These are phyloP conservation scores for Pluvialis apricaria DNA, from an alignment of 2,113 vertebrate species.

Conservation along the genomic window DNA sequence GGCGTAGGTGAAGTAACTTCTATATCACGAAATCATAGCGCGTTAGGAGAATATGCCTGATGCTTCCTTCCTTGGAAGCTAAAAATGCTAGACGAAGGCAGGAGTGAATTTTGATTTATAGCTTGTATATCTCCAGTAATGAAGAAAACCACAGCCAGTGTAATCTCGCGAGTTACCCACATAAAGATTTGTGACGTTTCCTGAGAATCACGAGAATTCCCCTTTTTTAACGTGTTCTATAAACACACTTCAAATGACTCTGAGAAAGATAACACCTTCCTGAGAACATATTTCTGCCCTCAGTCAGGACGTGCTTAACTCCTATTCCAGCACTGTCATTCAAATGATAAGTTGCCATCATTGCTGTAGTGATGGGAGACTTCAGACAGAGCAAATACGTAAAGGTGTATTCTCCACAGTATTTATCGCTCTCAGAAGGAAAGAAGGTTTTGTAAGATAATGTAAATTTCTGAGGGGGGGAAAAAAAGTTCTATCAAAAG, in stretches of 20 bases:
- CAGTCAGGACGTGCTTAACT: not conserved
- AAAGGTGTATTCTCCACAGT: not conserved
- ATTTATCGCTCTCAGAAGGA: not conserved
- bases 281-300: not conserved
- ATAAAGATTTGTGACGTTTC: not conserved
- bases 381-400: not conserved
- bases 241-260: not conserved
- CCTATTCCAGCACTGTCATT: not conserved
- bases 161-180: not conserved
- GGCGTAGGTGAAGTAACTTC: not conserved
- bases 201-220: not conserved
- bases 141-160: not conserved
- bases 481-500: not conserved
- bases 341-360: not conserved
- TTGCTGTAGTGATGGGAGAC: not conserved
- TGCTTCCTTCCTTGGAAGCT: not conserved
- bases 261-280: not conserved
- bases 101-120: not conserved
- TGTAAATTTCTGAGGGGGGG: not conserved
- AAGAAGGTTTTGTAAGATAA: not conserved
- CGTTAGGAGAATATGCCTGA: not conserved
- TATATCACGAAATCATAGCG: not conserved
- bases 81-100: not conserved
- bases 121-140: not conserved
- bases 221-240: not conserved